Percentiles rank a stretch among this genome's conserved stretches.
These are phyloP conservation scores for Epizoanthus stellaris DNA, from an alignment of 92 coral and sea anemone species.

Conservation along the genomic window DNA sequence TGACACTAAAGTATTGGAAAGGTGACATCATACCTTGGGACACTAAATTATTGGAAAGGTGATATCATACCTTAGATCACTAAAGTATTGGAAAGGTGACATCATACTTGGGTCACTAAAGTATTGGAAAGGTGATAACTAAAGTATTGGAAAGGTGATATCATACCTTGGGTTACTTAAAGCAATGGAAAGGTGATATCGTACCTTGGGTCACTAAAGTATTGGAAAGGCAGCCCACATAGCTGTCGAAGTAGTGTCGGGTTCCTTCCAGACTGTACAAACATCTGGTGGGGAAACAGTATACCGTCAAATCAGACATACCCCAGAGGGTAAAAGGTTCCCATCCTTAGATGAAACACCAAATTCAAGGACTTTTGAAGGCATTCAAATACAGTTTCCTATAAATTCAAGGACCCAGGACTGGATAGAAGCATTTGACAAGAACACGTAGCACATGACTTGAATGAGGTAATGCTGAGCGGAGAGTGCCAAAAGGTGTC, in stretches of 20 bases:
- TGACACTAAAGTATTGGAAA: background rate
- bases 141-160: background rate
- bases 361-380: background rate
- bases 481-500: too few species aligned
- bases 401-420: too few species aligned
- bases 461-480: too few species aligned
- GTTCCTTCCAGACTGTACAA: conserved; percentile 95
- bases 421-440: too few species aligned
- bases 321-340: background rate
- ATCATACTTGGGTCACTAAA: conserved; percentile 35
- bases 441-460: too few species aligned
- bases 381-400: too few species aligned
- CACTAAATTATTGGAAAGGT: background rate
- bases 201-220: conserved; percentile 98
- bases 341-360: background rate
- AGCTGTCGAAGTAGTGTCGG: conserved; percentile 92
- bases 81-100: too few species aligned
- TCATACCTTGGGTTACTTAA: background rate
- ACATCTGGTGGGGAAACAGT: conserved; percentile 61
- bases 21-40: background rate
- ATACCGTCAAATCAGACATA: background rate
- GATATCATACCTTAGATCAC: too few species aligned
- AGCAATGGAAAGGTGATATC: background rate
- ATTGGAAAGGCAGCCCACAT: conserved; percentile 94
- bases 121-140: background rate